A percentile compares a stretch with the other conserved stretches of the same genome.
phyloP scores from a whole-genome alignment of 2,113 vertebrate genomes.

The western clawed frog (Xenopus tropicalis) region UCB_Xtro_10.0 CM004452.2:34168501-34169000 shows the following conservation, averaged over 20 bases:
- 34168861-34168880: too few relatives aligned
- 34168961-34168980: too few relatives aligned
- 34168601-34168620: neutral
- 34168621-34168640: neutral
- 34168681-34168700: neutral
- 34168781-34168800: neutral
- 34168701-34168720: neutral
- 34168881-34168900: too few relatives aligned
- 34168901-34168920: too few relatives aligned
- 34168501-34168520: neutral
- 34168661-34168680: neutral
- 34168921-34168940: too few relatives aligned
- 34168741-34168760: neutral
- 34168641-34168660: slow-evolving; percentile 1
- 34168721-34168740: neutral
- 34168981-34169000: too few relatives aligned
- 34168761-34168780: neutral
- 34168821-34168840: too few relatives aligned
- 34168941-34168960: too few relatives aligned
- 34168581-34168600: neutral
- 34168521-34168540: neutral
- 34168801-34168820: too few relatives aligned
- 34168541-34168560: neutral
- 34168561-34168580: neutral
- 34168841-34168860: too few relatives aligned